Evolutionary conservation across 2,797 vertebrate species (phyloP).

Genomic region (Enteromius afrohamiltoni): DNA sequence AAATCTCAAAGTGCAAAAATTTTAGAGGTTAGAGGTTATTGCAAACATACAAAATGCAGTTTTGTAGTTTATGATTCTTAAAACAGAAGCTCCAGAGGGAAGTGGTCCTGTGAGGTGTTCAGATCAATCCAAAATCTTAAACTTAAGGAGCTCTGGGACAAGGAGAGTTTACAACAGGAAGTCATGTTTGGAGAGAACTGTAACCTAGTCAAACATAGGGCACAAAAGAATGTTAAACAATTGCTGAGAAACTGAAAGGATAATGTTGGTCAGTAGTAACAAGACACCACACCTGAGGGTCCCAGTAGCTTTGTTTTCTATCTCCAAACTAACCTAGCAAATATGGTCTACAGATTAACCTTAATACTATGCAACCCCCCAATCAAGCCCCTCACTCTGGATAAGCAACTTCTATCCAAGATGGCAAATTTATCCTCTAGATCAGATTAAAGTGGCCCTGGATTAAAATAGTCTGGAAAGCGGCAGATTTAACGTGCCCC

Average conservation of each 20-base stretch:
- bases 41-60: too few species aligned
- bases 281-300: not conserved
- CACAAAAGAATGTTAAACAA: constrained; percentile 20
- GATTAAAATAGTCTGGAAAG: constrained; percentile 63
- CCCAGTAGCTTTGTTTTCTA: constrained; percentile 19
- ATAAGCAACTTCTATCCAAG: constrained; percentile 65
- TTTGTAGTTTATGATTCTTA: not conserved
- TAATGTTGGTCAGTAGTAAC: not conserved
- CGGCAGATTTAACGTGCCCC: constrained; percentile 47
- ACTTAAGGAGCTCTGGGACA: constrained; percentile 6
- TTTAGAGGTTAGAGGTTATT: too few species aligned
- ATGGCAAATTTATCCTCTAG: constrained; percentile 62
- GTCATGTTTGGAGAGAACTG: constrained; percentile 15
- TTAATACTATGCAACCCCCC: constrained; percentile 22
- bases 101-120: not conserved
- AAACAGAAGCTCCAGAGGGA: constrained; percentile 9
- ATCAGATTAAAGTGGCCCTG: constrained; percentile 62
- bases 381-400: not conserved
- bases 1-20: too few species aligned
- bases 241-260: not conserved
- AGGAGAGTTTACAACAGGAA: not conserved
- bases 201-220: constrained; percentile 33
- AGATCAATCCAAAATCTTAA: not conserved
- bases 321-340: constrained; percentile 19
- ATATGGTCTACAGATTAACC: constrained; percentile 43